Base-by-base conservation (phyloP, 2,113 vertebrate species). In the Periophthalmus modestus region DNA sequence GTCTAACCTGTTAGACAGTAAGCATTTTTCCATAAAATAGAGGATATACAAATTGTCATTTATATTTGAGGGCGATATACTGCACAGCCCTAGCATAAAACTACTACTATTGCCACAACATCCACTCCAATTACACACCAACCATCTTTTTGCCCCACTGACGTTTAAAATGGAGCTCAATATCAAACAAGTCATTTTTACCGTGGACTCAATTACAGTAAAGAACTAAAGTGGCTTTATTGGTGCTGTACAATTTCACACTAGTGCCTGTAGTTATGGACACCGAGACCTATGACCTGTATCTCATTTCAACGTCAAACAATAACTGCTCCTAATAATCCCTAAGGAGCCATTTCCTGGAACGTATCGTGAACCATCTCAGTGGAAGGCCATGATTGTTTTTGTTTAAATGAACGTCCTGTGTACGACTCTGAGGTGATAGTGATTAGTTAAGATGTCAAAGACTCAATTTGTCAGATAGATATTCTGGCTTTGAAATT, bases 321-420 rank as follows among this genome's bases (percentile, higher is more conserved):
- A 65, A 39, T 36, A 65, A 65, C 62, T 65, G 33, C 34, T 19
- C 62, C 39, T 65, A 39, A 65, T 65, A 65, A 65, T 65, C 61
- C 61, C 33, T 39, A 3, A 39, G 61, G 61, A n/a, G 61, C 33
- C 34, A 39, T 65, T 39, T 36, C 34, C 62, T 62, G 34, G 18
- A 12, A 12, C 36, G n/a, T 19, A 39, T 65, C 62, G n/a, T 18
- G 34, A 9, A 65, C 34, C 33, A 19, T 39, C 7, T 65, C 33
- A 65, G 33, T 11, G 15, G 61, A 34, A 3, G 24, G 59, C 59
- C 59, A 34, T 62, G 28, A 36, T 65, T 65, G 34, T 39, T 39
- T 36, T 4, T 65, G 62, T 65, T 65, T 65, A n/a, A n/a, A 65
- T 18, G 2, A 43, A 65, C 33, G n/a, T 36, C 62, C 33, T 65